Base-by-base conservation (phyloP, 2,797 vertebrate species). In the Xyrichtys novacula region DNA sequence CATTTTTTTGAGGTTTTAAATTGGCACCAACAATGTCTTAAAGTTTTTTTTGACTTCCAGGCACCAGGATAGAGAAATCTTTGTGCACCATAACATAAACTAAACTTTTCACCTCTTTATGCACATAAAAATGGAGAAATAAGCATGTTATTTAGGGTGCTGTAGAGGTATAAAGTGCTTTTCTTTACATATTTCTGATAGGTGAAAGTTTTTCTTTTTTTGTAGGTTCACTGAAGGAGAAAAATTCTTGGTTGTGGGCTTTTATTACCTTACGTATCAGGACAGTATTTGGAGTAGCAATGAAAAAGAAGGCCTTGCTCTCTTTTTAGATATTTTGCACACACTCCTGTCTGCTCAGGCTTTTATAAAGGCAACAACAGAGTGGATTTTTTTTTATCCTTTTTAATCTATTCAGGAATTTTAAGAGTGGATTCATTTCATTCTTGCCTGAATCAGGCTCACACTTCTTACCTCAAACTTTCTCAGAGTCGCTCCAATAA, bases 371-470 rank as follows among this genome's bases (percentile, higher is more conserved):
- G 66, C 36, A 29, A 14, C 50, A 20, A 55, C 9, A 39, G 48
- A 60, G 16, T n/a, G 62, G 54, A 54, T 72, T 56, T 63, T 56
- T 34, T 34, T 32, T 3, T 25, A 34, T 31, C 50, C 31, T 17
- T 61, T 63, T 22, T 46, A 49, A 77, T 66, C 65, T 38, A 46
- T 70, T 78, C 43, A 63, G 20, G 32, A 50, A 55, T 69, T 48
- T 55, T 40, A 46, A 58, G 50, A 59, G 53, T 66, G 43, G 62
- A 62, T 58, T 68, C 2, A 28, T 59, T 42, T 65, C 23, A 23
- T 38, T 31, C 23, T 32, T 54, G 25, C 31, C 44, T 59, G 32
- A 76, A 65, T 56, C 15, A 11, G 28, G 15, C 17, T 36, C 28
- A 65, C 38, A 60, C 63, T 44, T 65, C 22, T 66, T 29, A 50